Percentiles rank a stretch among this genome's conserved stretches.
phyloP scores from a whole-genome alignment of 2,888 invertebrate genomes.

The Sphecodes monilicornis region DNA sequence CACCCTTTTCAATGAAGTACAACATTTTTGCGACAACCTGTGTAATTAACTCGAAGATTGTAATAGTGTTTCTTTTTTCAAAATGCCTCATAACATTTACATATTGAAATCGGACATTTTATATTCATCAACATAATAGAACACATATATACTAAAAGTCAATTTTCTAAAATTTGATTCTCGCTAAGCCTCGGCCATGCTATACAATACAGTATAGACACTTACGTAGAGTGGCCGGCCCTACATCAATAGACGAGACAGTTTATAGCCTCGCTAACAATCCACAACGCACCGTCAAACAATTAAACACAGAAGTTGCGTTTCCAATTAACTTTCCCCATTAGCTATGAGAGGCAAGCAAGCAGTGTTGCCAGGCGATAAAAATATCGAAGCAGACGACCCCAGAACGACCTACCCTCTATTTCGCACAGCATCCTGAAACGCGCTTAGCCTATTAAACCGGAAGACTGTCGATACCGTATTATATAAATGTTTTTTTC shows the following conservation, averaged over 20 bases:
- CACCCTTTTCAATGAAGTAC: no score
- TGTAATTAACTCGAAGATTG: no score
- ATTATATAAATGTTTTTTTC: neutral
- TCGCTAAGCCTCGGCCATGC: no score
- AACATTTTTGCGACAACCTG: no score
- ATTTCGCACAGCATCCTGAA: neutral
- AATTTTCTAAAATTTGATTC: neutral
- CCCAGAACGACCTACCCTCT: neutral
- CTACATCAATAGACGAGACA: neutral
- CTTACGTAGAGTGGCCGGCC: neutral
- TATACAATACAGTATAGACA: neutral
- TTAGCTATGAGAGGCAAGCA: neutral
- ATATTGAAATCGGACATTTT: no score
- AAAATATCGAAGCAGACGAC: constrained; percentile 6
- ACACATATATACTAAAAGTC: no score
- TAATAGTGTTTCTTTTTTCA: no score
- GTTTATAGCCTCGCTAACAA: neutral
- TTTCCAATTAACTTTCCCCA: constrained; percentile 8
- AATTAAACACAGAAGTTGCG: neutral
- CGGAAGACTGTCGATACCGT: neutral
- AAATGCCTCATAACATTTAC: no score
- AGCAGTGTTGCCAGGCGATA: neutral
- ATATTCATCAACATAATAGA: no score
- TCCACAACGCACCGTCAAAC: neutral
- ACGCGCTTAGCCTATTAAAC: constrained; percentile 8